A percentile compares a stretch with the other conserved stretches of the same genome.
These are phyloP conservation scores for Phrynosoma blainvillii DNA, from an alignment of 2,113 vertebrate genomes.

Conservation along the genomic window DNA sequence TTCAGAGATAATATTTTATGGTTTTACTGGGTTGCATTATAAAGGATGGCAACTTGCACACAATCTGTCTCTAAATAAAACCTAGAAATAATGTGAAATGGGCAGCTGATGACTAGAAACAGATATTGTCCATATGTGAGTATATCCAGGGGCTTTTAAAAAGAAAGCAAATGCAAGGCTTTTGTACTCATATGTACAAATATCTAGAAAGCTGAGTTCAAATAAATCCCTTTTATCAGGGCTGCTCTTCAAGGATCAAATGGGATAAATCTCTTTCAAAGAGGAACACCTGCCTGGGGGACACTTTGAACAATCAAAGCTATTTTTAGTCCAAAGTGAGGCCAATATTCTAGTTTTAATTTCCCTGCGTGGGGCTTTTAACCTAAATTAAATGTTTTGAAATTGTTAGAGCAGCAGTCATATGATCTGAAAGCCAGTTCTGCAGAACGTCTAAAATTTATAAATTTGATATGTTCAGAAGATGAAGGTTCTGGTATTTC, in stretches of 20 bases:
- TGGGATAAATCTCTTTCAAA: not conserved
- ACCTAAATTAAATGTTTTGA: constrained; percentile 16
- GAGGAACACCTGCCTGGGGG: not conserved
- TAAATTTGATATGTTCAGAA: not conserved
- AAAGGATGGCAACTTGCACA: not conserved
- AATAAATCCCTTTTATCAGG: not conserved
- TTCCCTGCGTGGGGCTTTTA: not conserved
- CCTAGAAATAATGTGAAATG: not conserved
- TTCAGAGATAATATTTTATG: not conserved
- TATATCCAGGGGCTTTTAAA: not conserved
- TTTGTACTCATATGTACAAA: not conserved
- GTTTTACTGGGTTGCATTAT: not conserved
- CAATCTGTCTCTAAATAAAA: not conserved
- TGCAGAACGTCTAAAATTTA: not conserved
- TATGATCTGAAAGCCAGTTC: not conserved
- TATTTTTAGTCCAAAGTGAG: constrained; percentile 9
- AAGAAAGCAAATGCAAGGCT: not conserved
- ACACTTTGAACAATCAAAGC: constrained; percentile 10
- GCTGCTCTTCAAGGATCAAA: not conserved
- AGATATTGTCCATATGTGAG: not conserved
- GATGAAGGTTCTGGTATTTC: not conserved
- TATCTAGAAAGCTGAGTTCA: not conserved
- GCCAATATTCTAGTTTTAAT: not conserved
- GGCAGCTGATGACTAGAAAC: not conserved
- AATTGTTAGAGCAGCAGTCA: not conserved